Evolutionary conservation across 1,140 invertebrate genomes (phyloP).

Genomic region (Dysdera silvatica): DNA sequence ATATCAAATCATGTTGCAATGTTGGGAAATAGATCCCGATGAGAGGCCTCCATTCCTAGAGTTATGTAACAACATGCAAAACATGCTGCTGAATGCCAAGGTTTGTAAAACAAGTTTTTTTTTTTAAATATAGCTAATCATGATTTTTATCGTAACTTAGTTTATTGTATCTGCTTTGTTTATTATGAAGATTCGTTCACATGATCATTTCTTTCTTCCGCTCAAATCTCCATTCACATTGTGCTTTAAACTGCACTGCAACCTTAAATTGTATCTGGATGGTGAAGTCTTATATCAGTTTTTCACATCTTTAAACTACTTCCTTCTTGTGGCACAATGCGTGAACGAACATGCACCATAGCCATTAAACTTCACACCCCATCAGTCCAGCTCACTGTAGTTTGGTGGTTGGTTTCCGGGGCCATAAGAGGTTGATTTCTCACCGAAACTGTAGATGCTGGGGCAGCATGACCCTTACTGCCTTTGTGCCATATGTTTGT

Average conservation of each 20-base stretch:
- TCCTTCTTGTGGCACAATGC: no score
- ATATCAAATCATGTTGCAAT: slow-evolving; percentile 68
- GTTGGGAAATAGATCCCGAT: slow-evolving; percentile 70
- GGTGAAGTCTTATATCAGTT: no score
- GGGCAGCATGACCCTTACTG: not conserved
- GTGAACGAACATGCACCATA: no score
- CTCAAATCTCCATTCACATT: not conserved
- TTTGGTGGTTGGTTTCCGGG: no score
- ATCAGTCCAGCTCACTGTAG: no score
- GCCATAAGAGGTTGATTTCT: no score
- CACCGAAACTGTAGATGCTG: no score
- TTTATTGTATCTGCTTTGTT: not conserved
- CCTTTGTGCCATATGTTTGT: not conserved
- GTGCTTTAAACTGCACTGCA: not conserved
- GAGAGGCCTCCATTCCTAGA: slow-evolving; percentile 63
- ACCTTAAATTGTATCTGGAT: no score
- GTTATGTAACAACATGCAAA: slow-evolving; percentile 40
- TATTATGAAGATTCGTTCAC: not conserved
- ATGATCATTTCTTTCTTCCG: not conserved
- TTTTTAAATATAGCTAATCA: not conserved
- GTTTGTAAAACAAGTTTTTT: slow-evolving; percentile 16
- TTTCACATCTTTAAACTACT: no score
- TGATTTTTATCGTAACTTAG: not conserved
- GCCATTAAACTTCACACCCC: no score
- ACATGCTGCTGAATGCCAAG: slow-evolving; percentile 19